phyloP scores from a whole-genome alignment of 2,113 vertebrate species.

The Nannobrachium achirus region DNA sequence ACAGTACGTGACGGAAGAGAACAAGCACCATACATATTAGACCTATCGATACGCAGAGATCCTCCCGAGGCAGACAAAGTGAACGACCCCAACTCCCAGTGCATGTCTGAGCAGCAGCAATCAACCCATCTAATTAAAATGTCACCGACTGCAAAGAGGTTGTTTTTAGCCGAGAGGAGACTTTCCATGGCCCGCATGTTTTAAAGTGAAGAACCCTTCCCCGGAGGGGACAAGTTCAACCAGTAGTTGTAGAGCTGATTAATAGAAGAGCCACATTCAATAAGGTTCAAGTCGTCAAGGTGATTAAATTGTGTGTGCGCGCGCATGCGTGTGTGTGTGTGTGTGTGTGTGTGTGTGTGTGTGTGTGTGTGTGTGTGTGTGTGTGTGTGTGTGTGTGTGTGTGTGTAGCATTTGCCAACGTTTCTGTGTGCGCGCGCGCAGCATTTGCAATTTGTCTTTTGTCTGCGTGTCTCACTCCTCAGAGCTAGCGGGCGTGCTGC shows the following conservation, averaged over 20 bases:
- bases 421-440: no score
- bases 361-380: no score
- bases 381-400: no score
- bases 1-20: no score
- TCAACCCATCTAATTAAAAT: slow-evolving; percentile 26
- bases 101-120: slow-evolving; percentile 2
- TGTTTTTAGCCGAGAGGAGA: not conserved
- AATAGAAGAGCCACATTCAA: not conserved
- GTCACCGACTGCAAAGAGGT: not conserved
- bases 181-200: not conserved
- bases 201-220: not conserved
- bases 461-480: no score
- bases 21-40: no score
- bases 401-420: no score
- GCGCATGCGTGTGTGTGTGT: not conserved
- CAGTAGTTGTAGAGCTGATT: not conserved
- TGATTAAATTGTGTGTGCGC: slow-evolving; percentile 38
- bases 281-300: slow-evolving; percentile 35
- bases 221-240: not conserved
- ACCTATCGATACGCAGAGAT: not conserved
- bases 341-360: no score
- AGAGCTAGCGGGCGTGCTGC: not conserved
- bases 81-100: not conserved
- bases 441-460: no score
- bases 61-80: not conserved